Evolutionary conservation across 2,797 vertebrate genomes (phyloP), one percentile per base, ranked within the genome.

Genomic region (Sibirionetta formosa): DNA sequence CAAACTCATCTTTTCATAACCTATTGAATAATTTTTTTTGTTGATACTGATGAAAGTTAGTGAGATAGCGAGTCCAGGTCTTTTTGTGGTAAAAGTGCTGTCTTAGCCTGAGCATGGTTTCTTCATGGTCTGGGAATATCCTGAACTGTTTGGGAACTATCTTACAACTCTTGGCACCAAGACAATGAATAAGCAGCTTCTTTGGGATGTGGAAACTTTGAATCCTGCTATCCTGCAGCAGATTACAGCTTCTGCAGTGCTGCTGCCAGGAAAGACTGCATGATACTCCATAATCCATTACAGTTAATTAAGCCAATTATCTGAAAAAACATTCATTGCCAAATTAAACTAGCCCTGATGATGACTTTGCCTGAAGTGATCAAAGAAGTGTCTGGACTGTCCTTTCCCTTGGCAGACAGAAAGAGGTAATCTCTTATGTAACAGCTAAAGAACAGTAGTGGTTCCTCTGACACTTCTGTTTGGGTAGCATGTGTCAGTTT

Each of bases 231-330:
- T 88, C n/a, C 66, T 90, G 40, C 23, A 81, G 36, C 44, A 53
- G 53, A 31, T 56, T 35, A 73, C 40, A 78, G 51, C 11, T 77
- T 90, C 44, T 93, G 60, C 35, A 80, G 64, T 29, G 36, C 65
- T 81, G 68, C 66, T 94, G 60, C 64, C 51, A 51, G 53, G 64
- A 80, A 77, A 80, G 64, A 73, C 79, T 14, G 20, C 50, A 19
- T 69, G 38, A 92, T 82, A 38, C n/a, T 82, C 71, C 56, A 38
- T 91, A 92, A 80, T 89, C 82, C 31, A 68, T 95, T 94, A 66
- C 60, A 89, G 79, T 80, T 92, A 93, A 82, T 95, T 86, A 89
- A 85, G 40, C 5, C 38, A 91, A 71, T 87, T 94, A 91, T 51
- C 71, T 81, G 48, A 87, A 91, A 56, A 38, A 70, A 44, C 40